Evolutionary conservation across 2,888 invertebrate genomes (phyloP).

Genomic region (Rhingia rostrata): DNA sequence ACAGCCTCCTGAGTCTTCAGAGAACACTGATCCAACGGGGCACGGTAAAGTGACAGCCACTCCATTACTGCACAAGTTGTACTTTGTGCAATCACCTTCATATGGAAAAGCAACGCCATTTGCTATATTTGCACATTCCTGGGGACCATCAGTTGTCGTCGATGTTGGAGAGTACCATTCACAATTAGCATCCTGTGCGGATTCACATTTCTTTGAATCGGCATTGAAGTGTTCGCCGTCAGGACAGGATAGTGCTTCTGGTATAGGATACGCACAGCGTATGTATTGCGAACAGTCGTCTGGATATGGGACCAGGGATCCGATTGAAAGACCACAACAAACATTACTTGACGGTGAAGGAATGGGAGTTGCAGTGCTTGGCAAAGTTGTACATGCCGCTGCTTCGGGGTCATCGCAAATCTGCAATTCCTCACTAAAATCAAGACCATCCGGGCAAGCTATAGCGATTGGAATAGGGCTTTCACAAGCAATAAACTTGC

Average conservation of each 20-base stretch:
- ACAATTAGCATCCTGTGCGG: slow-evolving; percentile 77
- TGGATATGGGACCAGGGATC: slow-evolving; percentile 64
- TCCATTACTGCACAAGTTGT: slow-evolving; percentile 76
- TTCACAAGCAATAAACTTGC: slow-evolving; percentile 73
- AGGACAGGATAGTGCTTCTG: slow-evolving; percentile 65
- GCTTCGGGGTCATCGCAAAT: slow-evolving; percentile 73
- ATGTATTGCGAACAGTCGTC: slow-evolving; percentile 70
- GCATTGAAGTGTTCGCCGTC: slow-evolving; percentile 75
- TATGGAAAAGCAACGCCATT: slow-evolving; percentile 76
- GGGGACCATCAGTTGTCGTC: background rate
- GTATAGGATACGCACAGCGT: slow-evolving; percentile 72
- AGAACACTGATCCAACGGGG: slow-evolving; percentile 78
- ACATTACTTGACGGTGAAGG: slow-evolving; percentile 27
- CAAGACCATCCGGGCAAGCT: slow-evolving; percentile 52
- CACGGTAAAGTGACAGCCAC: slow-evolving; percentile 76
- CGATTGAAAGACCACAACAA: slow-evolving; percentile 44
- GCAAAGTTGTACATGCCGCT: slow-evolving; percentile 52
- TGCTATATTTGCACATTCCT: slow-evolving; percentile 75
- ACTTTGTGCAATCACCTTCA: slow-evolving; percentile 77
- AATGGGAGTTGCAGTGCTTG: slow-evolving; percentile 9
- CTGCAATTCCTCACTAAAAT: slow-evolving; percentile 63
- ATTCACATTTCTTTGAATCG: slow-evolving; percentile 43
- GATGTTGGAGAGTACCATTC: slow-evolving; percentile 25
- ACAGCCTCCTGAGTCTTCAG: slow-evolving; percentile 77
- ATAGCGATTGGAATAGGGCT: slow-evolving; percentile 65